Base-by-base conservation (phyloP, 2,797 vertebrate species). In the Vireo griseus region DNA sequence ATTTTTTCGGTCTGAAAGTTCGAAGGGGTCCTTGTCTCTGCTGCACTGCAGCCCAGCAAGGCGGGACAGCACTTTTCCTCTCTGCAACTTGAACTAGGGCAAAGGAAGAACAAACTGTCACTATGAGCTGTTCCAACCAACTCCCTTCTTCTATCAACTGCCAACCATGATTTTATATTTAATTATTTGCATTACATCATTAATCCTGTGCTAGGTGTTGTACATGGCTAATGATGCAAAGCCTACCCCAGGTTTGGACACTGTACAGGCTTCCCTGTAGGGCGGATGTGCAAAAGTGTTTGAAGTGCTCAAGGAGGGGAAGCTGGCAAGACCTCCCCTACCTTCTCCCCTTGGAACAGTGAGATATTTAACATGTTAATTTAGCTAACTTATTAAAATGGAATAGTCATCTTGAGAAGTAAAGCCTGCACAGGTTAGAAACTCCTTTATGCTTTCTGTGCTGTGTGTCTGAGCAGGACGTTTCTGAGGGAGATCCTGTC, bases 141-240 rank as follows among this genome's bases (percentile, higher is more conserved):
- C 92, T 94, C 94, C 81, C 92, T 94, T 78, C 63, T 90, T 94
- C 92, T 94, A 51, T 85, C 92, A 91, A 61, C 91, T 81, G 62
- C 88, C 75, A 94, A 15, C 40, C 44, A 16, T 88, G 92, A 88
- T 80, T 92, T 94, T 91, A 19, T 72, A 50, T 95, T 80, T 91
- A 91, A 95, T 96, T 96, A 81, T 94, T 94, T 95, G 58, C 65
- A 83, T 94, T 92, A 91, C 87, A 51, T 90, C 82, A 87, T 80
- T 69, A 83, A 25, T 45, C 24, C 72, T 88, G 29, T 58, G 50
- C 68, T 94, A 72, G 40, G 35, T 96, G 72, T 85, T 88, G 68
- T 94, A 78, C 2, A 1, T 51, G 14, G 44, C 47, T 75, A 62
- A 86, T 48, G 59, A 92, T 78, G 77, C 72, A 93, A 86, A 96